Base-by-base conservation (phyloP, 2,888 invertebrate species). In the Drosophila longiperda region DNA sequence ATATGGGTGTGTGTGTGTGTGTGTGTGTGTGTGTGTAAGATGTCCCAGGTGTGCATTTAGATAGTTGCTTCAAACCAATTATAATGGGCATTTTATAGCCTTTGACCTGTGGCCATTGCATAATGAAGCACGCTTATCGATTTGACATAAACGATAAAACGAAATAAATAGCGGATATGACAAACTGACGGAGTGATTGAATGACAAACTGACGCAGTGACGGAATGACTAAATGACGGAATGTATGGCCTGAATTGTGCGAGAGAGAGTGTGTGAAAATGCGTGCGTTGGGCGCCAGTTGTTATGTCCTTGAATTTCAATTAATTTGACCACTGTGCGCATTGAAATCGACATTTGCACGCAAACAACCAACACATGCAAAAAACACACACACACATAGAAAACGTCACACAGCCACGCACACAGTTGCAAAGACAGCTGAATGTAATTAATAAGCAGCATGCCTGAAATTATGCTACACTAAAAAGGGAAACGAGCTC, bases 261-360 rank as follows among this genome's bases (percentile, higher is more conserved):
- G 34, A 42, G 45, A 11, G 17, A 45, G 12, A 15, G 17, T 32
- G 17, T 34, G 23, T 23, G 15, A 20, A 29, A 32, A 29, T 20
- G 54, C 23, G 54, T 54, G 60, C 20, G n/a, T 36, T 60, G 29
- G 29, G 34, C 53, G 66, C 65, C 33, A 64, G 48, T 49, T 70
- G 70, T 15, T 40, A 53, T 87, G 88, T 88, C 85, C 89, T 85
- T 85, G 85, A 86, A 83, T 81, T 83, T 73, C 70, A 88, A 88
- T 86, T 83, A 79, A 79, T 53, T 73, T 20, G 66, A 65, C 66
- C 53, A 63, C 63, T 72, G 63, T 69, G 55, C 67, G 64, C 61
- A 67, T 65, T 69, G 17, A 26, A 59, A 75, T 60, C 70, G 64
- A 50, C 69, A 63, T 55, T 64, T n/a, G 62, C 76, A 73, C 68